Base-by-base conservation (phyloP, 2,888 invertebrate species). In the Cactoblastis cactorum region DNA sequence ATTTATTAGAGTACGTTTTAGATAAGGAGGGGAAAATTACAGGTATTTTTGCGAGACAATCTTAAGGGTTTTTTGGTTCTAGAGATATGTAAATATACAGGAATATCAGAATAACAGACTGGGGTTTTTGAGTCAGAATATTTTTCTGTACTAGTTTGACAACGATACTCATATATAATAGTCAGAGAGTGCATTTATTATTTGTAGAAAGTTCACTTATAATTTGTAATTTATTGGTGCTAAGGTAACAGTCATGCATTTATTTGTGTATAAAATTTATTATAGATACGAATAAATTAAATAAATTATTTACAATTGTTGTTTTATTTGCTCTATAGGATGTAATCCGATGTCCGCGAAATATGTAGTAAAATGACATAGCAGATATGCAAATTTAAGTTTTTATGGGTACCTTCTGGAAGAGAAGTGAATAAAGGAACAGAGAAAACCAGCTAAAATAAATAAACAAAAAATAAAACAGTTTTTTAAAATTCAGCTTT, bases 131-230 rank as follows among this genome's bases (percentile, higher is more conserved):
- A 4, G 28, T 28, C 28, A 8, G 14, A 50, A 47, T 48, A 48
- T 37, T 46, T 54, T 57, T 56, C 57, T 53, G 52, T 55, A 54
- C 54, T 56, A n/a, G 34, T 45, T 52, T 61, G 64, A 63, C 60
- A 67, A 75, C 64, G 81, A 83, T 84, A 83, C 85, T 85, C 85
- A 84, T 74, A 77, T 62, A 63, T 57, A 61, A 66, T 80, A 84
- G 83, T 86, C 84, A 83, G 74, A 77, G 56, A 62, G 67, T 85
- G 88, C 88, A 88, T 88, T 88, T 88, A 86, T 75, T 80, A 77
- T 59, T 72, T 73, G 58, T 75, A 83, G 74, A 77, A 56, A 62
- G 67, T 85, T 87, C 88, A 88, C 88, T 88, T 88, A 86, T 75
- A 80, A 77, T 59, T 72, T 73, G 58, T 75, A 83, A 69, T 57